Evolutionary conservation across 2,888 invertebrate genomes (phyloP).

Genomic region (Polietes domitor): DNA sequence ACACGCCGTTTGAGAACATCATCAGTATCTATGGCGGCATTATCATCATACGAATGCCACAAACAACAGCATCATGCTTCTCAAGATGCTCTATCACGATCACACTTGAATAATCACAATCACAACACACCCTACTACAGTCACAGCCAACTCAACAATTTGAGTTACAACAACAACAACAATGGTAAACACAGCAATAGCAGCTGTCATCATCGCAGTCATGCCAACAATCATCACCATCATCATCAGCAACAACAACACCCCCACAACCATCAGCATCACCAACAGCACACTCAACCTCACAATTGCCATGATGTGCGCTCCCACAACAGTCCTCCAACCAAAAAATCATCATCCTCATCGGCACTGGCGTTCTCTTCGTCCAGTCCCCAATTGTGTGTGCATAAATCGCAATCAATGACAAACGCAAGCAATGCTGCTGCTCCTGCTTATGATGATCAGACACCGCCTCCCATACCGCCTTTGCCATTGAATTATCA

Average conservation of each 20-base stretch:
- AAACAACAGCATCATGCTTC: slow-evolving; percentile 76
- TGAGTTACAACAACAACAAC: slow-evolving; percentile 56
- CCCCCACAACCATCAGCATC: slow-evolving; percentile 67
- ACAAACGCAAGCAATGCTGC: slow-evolving; percentile 66
- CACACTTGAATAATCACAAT: slow-evolving; percentile 55
- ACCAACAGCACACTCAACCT: slow-evolving; percentile 50
- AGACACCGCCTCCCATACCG: slow-evolving; percentile 86
- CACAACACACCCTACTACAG: slow-evolving; percentile 58
- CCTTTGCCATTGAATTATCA: slow-evolving; percentile 85
- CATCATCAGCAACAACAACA: slow-evolving; percentile 65
- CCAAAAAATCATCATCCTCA: slow-evolving; percentile 64
- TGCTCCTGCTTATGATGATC: slow-evolving; percentile 80
- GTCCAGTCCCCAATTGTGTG: slow-evolving; percentile 80
- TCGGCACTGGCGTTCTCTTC: slow-evolving; percentile 73
- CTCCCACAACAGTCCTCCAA: slow-evolving; percentile 33
- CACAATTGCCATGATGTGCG: slow-evolving; percentile 29
- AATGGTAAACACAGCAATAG: slow-evolving; percentile 1
- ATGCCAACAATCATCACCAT: slow-evolving; percentile 69
- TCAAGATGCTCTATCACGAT: slow-evolving; percentile 31
- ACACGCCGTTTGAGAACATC: slow-evolving; percentile 65
- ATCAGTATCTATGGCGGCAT: slow-evolving; percentile 68
- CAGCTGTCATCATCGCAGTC: slow-evolving; percentile 64
- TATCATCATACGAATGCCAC: slow-evolving; percentile 74
- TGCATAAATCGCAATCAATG: slow-evolving; percentile 72
- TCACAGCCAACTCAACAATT: slow-evolving; percentile 61